A percentile compares a stretch with the other conserved stretches of the same genome.
Conservation (phyloP, 1,140 invertebrate genomes). For the Coptotermes formosanus region DNA sequence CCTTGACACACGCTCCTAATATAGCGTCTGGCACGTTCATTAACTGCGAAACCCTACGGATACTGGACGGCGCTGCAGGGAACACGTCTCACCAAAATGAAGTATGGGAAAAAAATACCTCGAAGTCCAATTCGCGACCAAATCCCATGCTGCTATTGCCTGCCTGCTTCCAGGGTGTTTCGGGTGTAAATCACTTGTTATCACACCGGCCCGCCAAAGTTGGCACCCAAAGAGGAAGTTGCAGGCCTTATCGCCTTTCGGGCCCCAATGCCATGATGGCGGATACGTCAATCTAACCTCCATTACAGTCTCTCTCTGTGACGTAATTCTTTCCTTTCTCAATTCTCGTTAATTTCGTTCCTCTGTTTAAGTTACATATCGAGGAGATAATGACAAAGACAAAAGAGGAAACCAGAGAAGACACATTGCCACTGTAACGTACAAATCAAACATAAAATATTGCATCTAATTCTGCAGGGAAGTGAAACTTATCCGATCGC, state of each 20-base stretch:
- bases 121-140: background rate
- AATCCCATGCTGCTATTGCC: background rate
- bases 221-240: background rate
- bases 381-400: no score
- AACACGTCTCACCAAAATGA: background rate
- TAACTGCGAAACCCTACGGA: no score
- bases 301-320: background rate
- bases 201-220: background rate
- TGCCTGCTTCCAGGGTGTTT: background rate
- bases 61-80: no score
- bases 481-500: no score
- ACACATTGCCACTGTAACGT: no score
- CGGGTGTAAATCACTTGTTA: background rate
- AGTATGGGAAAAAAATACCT: background rate
- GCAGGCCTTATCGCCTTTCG: background rate
- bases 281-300: background rate
- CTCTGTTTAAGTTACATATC: background rate
- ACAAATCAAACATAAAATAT: no score
- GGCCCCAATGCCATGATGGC: background rate
- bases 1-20: no score
- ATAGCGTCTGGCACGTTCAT: no score
- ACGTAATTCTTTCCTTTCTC: background rate
- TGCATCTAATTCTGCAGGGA: no score
- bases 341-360: background rate
- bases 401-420: no score